Conservation (phyloP, 2,888 invertebrate species). For the Standfussiana lucernea region DNA sequence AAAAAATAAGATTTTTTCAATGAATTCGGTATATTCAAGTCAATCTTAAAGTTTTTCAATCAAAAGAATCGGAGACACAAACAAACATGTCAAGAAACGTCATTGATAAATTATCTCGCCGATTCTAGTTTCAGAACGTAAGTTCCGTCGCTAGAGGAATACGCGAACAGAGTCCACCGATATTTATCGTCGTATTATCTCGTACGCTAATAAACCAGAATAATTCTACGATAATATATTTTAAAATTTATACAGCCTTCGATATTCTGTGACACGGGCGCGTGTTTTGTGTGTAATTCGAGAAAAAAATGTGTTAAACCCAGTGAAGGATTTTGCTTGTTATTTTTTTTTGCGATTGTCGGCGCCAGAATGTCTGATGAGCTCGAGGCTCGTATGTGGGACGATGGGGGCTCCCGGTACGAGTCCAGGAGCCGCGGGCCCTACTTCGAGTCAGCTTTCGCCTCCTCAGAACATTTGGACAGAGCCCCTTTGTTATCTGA, state of each 20-base stretch:
- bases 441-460: conserved; percentile 86
- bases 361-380: conserved; percentile 90
- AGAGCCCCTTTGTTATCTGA: conserved; percentile 87
- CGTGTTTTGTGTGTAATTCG: conserved; percentile 45
- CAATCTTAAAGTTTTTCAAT: background rate
- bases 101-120: background rate
- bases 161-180: conserved; percentile 34
- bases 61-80: background rate
- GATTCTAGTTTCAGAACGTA: conserved; percentile 61
- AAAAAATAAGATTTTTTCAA: background rate
- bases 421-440: conserved; percentile 82
- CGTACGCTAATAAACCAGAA: conserved; percentile 64
- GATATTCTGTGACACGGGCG: conserved; percentile 36
- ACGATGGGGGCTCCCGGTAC: conserved; percentile 84
- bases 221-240: conserved; percentile 67
- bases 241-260: conserved; percentile 27
- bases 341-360: conserved; percentile 63
- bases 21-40: background rate
- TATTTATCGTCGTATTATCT: conserved; percentile 69
- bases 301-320: conserved; percentile 70
- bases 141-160: conserved; percentile 56
- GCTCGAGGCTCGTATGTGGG: conserved; percentile 89
- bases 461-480: conserved; percentile 87
- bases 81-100: conserved; percentile 30
- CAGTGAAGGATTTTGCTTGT: conserved; percentile 63